Evolutionary conservation across 2,888 invertebrate species (phyloP).

Genomic region (Tenthredo distinguenda): DNA sequence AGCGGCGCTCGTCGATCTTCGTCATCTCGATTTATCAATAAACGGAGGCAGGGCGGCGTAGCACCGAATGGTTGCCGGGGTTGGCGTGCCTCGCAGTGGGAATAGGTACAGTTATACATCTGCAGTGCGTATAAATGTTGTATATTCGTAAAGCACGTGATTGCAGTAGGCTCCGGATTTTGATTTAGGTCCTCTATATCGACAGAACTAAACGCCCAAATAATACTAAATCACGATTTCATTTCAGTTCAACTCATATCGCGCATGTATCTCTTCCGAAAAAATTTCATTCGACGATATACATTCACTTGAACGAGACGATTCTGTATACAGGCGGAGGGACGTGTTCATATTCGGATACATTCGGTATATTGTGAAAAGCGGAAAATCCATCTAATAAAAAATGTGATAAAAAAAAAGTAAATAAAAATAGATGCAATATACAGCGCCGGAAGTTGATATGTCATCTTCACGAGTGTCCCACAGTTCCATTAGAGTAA

Average conservation of each 20-base stretch:
- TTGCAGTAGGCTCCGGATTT: constrained; percentile 13
- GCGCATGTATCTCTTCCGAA: background rate
- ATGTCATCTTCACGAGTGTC: background rate
- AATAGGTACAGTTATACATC: constrained; percentile 24
- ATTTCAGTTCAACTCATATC: background rate
- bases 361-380: background rate
- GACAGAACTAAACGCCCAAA: constrained; percentile 30
- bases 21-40: constrained; percentile 30
- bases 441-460: background rate
- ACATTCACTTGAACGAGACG: background rate
- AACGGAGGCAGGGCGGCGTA: constrained; percentile 18
- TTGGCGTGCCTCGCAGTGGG: constrained; percentile 8
- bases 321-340: background rate
- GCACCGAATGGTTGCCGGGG: background rate
- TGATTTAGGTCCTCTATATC: constrained; percentile 22
- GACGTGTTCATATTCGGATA: background rate
- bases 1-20: constrained; percentile 1
- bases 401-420: background rate
- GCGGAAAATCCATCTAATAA: background rate
- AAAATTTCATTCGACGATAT: background rate
- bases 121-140: constrained; percentile 22
- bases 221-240: constrained; percentile 25
- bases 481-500: background rate
- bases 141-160: constrained; percentile 29
- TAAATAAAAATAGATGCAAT: background rate